Evolutionary conservation across 2,113 vertebrate genomes (phyloP), one percentile per base, ranked within the genome.

Genomic region (Oryzias javanicus): DNA sequence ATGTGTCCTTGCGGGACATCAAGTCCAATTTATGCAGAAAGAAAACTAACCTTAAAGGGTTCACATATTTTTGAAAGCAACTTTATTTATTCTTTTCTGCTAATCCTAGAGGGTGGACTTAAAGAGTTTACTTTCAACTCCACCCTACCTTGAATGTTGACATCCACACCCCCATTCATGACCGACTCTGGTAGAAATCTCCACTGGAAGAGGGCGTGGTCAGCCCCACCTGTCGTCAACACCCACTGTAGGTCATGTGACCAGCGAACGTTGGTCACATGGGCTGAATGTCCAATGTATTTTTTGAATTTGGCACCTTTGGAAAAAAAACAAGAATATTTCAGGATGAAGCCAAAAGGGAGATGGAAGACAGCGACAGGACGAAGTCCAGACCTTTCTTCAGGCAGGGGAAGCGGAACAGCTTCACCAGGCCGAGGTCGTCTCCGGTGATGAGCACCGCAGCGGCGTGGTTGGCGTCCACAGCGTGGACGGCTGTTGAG

Each of bases 121-220:
- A 35, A 35, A 35, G 12, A 14, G 22, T 16, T 49, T 13, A 14
- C 7, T 14, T 27, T 49, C 4, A 22, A 4, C 22, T 47, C 20
- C 13, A 13, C 12, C 41, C 1, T 17, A 82, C 96, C 96, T 89
- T 92, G 94, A 0, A 91, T 64, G 69, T 92, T 81, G 1, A 91
- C 81, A 71, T 97, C 95, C 73, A 90, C 74, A 22, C 92, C 78
- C 20, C 93, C 93, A 27, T 94, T 95, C 88, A 94, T 92, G 70
- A 95, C 82, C 1, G 93, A 93, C 86, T 97, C 96, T 0, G 95
- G 94, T 49, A 97, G 89, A 72, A 98, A 98, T 61, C 94, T 89
- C 96, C 96, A 98, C 89, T 98, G 96, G 84, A 98, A 98, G 49
- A 98, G 91, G 0, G 96, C 94, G 76, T 98, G 96, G 86, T 98